phyloP scores from a whole-genome alignment of 2,113 vertebrate genomes.

The Osmerus eperlanus region DNA sequence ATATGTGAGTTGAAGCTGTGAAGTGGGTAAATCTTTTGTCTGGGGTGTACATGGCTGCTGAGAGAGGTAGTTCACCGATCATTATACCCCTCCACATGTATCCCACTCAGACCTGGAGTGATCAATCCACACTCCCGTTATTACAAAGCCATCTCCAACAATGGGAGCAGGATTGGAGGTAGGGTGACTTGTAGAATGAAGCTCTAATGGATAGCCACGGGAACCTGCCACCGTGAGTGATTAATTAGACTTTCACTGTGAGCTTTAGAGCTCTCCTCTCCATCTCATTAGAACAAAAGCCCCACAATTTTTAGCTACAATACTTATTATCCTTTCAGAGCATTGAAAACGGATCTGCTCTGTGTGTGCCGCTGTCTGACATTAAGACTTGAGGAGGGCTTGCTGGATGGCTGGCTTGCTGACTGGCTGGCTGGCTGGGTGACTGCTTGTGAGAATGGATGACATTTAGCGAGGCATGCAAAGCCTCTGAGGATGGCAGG shows the following conservation, averaged over 20 bases:
- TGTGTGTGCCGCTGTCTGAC: constrained; percentile 73
- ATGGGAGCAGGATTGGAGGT: constrained; percentile 75
- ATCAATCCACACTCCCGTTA: constrained; percentile 76
- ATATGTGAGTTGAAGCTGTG: constrained; percentile 19
- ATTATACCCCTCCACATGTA: constrained; percentile 47
- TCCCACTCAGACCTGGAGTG: constrained; percentile 53
- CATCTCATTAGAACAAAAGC: constrained; percentile 81
- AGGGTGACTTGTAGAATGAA: constrained; percentile 67
- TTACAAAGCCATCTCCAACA: constrained; percentile 77
- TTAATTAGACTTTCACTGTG: constrained; percentile 90
- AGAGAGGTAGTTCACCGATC: not conserved
- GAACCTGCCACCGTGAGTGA: constrained; percentile 82
- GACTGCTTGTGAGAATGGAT: constrained; percentile 67
- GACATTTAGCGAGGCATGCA: constrained; percentile 83
- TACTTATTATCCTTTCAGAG: constrained; percentile 83
- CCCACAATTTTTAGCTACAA: constrained; percentile 73
- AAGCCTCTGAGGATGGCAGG: constrained; percentile 62
- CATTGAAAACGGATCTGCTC: constrained; percentile 81
- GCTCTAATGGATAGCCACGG: constrained; percentile 71
- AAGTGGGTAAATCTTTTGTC: constrained; percentile 51
- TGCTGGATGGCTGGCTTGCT: not conserved
- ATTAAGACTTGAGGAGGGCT: constrained; percentile 63
- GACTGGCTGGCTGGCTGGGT: constrained; percentile 28
- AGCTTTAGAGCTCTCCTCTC: constrained; percentile 74
- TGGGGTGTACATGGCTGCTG: constrained; percentile 21